A percentile compares a stretch with the other conserved stretches of the same genome.
Conservation (phyloP, 2,113 vertebrate genomes). For the Sarotherodon lohbergeri region DNA sequence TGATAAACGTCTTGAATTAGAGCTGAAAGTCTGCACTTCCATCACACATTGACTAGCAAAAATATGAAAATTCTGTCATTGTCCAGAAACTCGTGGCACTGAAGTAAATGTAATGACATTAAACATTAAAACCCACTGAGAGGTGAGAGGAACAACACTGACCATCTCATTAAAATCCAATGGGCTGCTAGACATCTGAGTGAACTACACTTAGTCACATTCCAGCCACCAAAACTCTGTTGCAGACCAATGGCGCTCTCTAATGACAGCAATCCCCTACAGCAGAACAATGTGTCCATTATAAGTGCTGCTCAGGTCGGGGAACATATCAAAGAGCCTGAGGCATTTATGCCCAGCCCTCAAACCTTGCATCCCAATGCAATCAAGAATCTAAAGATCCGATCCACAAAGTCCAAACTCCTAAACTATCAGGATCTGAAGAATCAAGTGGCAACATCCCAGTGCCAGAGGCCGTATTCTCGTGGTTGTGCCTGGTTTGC, state of each 20-base stretch:
- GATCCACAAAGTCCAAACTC: not conserved
- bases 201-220: not conserved
- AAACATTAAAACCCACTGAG: not conserved
- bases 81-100: not conserved
- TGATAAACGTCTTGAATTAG: not conserved
- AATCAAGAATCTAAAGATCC: rapidly evolving
- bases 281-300: not conserved
- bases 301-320: not conserved
- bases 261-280: not conserved
- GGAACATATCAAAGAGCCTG: not conserved
- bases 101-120: not conserved
- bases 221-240: not conserved
- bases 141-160: not conserved
- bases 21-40: not conserved
- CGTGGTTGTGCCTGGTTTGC: not conserved
- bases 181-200: not conserved
- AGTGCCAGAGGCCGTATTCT: not conserved
- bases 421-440: not conserved
- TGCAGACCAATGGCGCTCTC: not conserved
- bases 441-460: not conserved
- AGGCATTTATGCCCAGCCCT: not conserved
- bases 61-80: not conserved
- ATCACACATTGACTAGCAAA: not conserved
- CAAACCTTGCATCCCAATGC: not conserved
- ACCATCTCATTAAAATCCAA: not conserved